Conservation (phyloP, 1,140 invertebrate genomes). For the Tetranychus urticae region DNA sequence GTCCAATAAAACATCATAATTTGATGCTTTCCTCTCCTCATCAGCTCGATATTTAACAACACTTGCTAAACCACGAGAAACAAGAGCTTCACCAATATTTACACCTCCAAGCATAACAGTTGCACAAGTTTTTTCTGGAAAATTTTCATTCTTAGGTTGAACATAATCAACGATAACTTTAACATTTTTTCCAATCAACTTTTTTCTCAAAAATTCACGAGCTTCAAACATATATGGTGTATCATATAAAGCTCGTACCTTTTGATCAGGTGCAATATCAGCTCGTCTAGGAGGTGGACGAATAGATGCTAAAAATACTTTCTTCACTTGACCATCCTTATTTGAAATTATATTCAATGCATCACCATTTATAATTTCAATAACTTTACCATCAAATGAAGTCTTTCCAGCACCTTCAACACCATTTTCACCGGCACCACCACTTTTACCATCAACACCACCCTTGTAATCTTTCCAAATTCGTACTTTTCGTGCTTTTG, state of each 20-base stretch:
- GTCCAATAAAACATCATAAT: slow-evolving; percentile 74
- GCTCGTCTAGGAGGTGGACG: slow-evolving; percentile 33
- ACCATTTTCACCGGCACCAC: neutral
- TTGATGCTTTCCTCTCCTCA: slow-evolving; percentile 79
- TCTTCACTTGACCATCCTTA: slow-evolving; percentile 50
- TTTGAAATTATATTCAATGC: slow-evolving; percentile 52
- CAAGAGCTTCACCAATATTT: slow-evolving; percentile 81
- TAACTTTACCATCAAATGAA: slow-evolving; percentile 49
- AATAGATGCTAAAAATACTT: slow-evolving; percentile 90
- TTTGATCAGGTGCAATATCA: neutral
- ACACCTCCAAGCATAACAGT: slow-evolving; percentile 38
- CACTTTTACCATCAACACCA: neutral
- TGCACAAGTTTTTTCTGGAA: slow-evolving; percentile 83
- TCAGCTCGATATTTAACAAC: slow-evolving; percentile 80
- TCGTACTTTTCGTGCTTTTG: slow-evolving; percentile 61
- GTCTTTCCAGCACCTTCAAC: neutral
- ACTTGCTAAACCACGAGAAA: slow-evolving; percentile 69
- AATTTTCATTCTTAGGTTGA: slow-evolving; percentile 71
- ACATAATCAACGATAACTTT: slow-evolving; percentile 85
- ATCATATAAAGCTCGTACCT: slow-evolving; percentile 70
- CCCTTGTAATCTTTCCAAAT: slow-evolving; percentile 59
- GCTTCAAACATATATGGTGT: slow-evolving; percentile 96
- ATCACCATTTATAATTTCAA: slow-evolving; percentile 86
- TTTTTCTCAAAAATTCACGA: slow-evolving; percentile 84
- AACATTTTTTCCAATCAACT: slow-evolving; percentile 79